Evolutionary conservation across 2,113 vertebrate species (phyloP).

Genomic region (Emydura subglobosa): DNA sequence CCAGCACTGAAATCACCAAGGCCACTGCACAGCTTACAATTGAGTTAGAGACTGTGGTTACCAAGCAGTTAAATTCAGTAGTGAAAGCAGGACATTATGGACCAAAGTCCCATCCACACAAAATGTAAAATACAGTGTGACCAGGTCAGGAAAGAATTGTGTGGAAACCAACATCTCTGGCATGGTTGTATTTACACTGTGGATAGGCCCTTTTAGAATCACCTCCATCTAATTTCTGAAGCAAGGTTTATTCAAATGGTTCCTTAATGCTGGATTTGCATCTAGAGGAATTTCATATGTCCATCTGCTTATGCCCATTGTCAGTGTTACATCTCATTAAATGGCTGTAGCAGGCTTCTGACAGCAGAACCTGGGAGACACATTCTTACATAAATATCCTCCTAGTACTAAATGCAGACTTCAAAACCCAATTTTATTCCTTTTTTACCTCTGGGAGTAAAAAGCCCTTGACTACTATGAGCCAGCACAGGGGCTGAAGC

Average conservation of each 20-base stretch:
- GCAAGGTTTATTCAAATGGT: not conserved
- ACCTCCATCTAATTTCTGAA: not conserved
- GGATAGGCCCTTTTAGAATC: not conserved
- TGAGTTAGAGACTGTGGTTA: not conserved
- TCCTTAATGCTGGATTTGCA: not conserved
- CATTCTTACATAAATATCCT: not conserved
- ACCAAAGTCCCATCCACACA: not conserved
- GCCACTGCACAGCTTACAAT: not conserved
- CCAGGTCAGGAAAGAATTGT: not conserved
- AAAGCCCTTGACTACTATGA: not conserved
- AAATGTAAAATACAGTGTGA: not conserved
- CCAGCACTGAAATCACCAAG: not conserved
- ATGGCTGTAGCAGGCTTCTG: not conserved
- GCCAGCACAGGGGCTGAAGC: not conserved
- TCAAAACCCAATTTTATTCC: not conserved
- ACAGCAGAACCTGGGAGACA: not conserved
- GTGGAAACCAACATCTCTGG: not conserved
- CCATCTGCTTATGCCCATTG: not conserved
- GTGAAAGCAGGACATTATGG: not conserved
- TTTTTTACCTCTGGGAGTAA: not conserved
- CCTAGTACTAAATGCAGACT: not conserved
- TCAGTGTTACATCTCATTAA: not conserved
- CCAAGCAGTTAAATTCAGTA: too few species aligned
- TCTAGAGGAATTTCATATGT: not conserved
- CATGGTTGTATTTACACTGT: not conserved